Evolutionary conservation across 2,797 vertebrate genomes (phyloP), one percentile per base, ranked within the genome.

Genomic region (Urocyon cinereoargenteus): DNA sequence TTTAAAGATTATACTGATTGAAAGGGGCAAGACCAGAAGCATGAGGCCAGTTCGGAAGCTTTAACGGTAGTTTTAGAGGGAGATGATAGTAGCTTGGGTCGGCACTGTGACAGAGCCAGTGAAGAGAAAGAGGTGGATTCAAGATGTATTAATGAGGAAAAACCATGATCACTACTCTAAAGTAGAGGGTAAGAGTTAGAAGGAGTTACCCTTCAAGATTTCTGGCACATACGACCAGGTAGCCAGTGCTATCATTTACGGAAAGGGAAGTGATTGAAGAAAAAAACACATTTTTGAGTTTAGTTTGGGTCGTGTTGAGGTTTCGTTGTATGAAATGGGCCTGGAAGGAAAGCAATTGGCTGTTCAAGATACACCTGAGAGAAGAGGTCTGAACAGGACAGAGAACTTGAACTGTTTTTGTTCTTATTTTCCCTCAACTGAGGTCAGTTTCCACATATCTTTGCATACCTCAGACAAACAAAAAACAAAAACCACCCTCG

Each of bases 181-280:
- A 26, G 45, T 2, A 40, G 16, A 22, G 16, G 55, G 22, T 28
- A n/a, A 62, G 45, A 70, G 31, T 53, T 78, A 81, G 45, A 49
- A 12, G 22, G 45, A 31, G 21, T 34, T n/a, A 15, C 22, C 15
- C 72, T 85, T 70, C 22, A 53, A 5, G 36, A 49, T 78, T 61
- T 62, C 11, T 2, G 55, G 6, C 0, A 16, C 13, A 28, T 16
- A 19, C 5, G 19, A 5, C 34, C 77, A 31, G 26, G 49, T 22
- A 15, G 10, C 40, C 31, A 9, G 9, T 73, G 18, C 28, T 97
- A 64, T 94, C 89, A 93, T 97, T 98, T 97, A 96, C 93, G 72
- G 5, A 73, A 40, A 75, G 2, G 61, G 40, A 79, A 77, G 53
- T 15, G 28, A 49, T 26, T 31, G 45, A 28, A 72, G n/a, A 51